Evolutionary conservation across 2,797 vertebrate species (phyloP), one percentile per base, ranked within the genome.

Genomic region (Rhynchonycteris naso): DNA sequence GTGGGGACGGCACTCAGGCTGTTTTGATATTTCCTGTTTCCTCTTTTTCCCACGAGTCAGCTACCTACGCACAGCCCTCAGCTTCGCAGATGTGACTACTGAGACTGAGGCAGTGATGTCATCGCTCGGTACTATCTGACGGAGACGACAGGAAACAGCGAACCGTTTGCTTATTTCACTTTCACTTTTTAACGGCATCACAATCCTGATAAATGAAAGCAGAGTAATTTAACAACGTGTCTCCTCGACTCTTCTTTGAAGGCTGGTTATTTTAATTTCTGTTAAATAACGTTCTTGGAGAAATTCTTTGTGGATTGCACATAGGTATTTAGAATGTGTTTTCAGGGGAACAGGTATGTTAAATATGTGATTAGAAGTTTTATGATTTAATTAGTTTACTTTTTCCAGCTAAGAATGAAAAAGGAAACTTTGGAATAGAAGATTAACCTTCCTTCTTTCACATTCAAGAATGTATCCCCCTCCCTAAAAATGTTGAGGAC

Each of bases 231-330:
- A 33, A 30, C 71, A 12, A 3, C 16, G 1, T 82, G 52, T 75
- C 30, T 71, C 24, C 58, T 81, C 19, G 22, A 92, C 38, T 88
- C 50, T 58, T 14, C 33, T 87, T 52, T 54, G 54, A 63, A 92
- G 28, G 4, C 8, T n/a, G 43, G 6, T 69, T 84, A 38, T 33
- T 84, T 43, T 35, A n/a, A 86, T 89, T 76, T 91, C 43, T 96
- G 54, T 35, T 65, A 14, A 96, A 88, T 96, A 92, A 96, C 96
- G 2, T 38, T 86, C 90, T 75, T 28, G n/a, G 83, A 93, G 35
- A 87, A 93, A 69, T 61, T 68, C 2, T 50, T 80, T 81, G 59
- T 90, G 82, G 69, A 61, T 92, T 83, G 4, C 56, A 38, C 30
- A 9, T 81, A 26, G 83, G 2, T 83, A 33, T 74, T 61, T 80